A percentile compares a stretch with the other conserved stretches of the same genome.
Conservation (phyloP, 2,888 invertebrate genomes). For the Ferdinandea cuprea region DNA sequence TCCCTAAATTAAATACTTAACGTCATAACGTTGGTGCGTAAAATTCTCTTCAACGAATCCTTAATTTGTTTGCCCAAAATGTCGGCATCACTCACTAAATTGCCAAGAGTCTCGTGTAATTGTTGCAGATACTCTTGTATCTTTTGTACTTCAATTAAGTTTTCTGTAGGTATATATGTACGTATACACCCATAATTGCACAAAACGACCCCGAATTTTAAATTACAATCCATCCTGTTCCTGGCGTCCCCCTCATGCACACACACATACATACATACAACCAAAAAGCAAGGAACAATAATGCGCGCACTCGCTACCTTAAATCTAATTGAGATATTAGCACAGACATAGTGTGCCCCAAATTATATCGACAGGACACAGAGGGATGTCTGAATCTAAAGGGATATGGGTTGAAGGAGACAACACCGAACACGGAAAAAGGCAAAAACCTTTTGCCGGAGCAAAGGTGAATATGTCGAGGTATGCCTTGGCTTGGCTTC, state of each 20-base stretch:
- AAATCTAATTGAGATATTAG: constrained; percentile 71
- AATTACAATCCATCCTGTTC: constrained; percentile 37
- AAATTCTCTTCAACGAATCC: constrained; percentile 58
- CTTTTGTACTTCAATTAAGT: constrained; percentile 37
- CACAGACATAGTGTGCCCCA: constrained; percentile 39
- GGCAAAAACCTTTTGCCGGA: constrained; percentile 40
- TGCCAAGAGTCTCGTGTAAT: constrained; percentile 58
- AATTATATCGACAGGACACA: constrained; percentile 66
- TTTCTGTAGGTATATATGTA: constrained; percentile 18
- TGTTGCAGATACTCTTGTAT: constrained; percentile 48
- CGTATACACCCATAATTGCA: constrained; percentile 40
- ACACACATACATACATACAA: background rate
- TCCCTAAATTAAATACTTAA: constrained; percentile 60
- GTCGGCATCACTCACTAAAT: constrained; percentile 67
- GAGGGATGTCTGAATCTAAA: constrained; percentile 16
- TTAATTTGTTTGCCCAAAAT: constrained; percentile 56
- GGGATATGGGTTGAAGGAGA: constrained; percentile 49
- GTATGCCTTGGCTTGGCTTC: too few relatives aligned
- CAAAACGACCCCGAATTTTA: constrained; percentile 60
- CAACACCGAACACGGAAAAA: constrained; percentile 15
- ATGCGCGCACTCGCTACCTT: constrained; percentile 43
- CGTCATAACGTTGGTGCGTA: constrained; percentile 48
- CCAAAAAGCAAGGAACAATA: background rate
- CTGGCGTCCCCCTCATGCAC: too few relatives aligned
- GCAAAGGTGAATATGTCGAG: constrained; percentile 64